Base-by-base conservation (phyloP, 2,888 invertebrate species). In the Aspidiotus destructor region DNA sequence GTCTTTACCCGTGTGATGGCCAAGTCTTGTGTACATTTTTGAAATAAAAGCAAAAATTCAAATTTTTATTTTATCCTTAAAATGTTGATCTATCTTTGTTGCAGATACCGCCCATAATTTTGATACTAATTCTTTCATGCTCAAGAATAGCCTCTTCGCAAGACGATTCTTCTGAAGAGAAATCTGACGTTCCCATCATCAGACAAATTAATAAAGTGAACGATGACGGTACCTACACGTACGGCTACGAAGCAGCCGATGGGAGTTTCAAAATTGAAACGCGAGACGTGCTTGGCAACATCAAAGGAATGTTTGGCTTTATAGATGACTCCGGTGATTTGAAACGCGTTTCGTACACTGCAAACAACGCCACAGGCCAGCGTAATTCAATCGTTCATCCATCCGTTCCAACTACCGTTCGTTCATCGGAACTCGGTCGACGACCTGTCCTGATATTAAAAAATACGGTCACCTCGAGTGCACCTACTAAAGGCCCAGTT, bases 191-290 rank as follows among this genome's bases (percentile, higher is more conserved):
- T 16, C 87, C 88, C 75, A 89, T 89, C 74, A 84, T 90, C 41
- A 89, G 89, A 76, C 87, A 89, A 77, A 88, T 91, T 73, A 84
- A 88, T 72, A 83, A 87, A 75, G 81, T 89, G 3, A 90, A 90
- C 76, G 86, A 87, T 64, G 90, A 90, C 75, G 90, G 90, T 41
- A 88, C 89, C 0, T 90, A 90, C 75, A 89, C 89, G 0, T 88
- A 88, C 71, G 90, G 90, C 1, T 90, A 88, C 75, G 90, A 90
- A 79, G 88, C 89, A 3, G 89, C 87, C 62, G 90, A 90, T 76
- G 90, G 90, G 6, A 87, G 88, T 0, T 90, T 89, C 77, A 89
- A 90, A 80, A 88, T 89, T 70, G 89, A 89, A 78, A 89, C 87
- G 74, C 80, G 89, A 71, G 88, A 88, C 77, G 86, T 87, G 61